Evolutionary conservation across 2,113 vertebrate species (phyloP).

Genomic region (Hucho hucho): DNA sequence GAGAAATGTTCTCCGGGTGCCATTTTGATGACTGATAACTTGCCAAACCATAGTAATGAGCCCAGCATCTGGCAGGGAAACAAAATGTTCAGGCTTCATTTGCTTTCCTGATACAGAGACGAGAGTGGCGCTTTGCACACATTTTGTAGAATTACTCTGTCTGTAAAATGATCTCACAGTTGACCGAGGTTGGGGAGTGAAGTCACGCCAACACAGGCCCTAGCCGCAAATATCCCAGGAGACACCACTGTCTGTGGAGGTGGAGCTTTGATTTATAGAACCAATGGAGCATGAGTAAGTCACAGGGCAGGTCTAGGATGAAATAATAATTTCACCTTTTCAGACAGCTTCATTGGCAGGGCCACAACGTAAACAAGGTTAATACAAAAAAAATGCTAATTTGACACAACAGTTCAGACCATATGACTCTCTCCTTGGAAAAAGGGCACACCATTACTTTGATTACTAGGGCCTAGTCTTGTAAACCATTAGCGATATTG

Average conservation of each 20-base stretch:
- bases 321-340: conserved; percentile 35
- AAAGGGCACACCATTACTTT: conserved; percentile 8
- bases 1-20: conserved; percentile 25
- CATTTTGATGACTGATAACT: conserved; percentile 35
- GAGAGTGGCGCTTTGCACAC: conserved; percentile 5
- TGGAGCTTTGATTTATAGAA: conserved; percentile 43
- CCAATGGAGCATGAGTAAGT: conserved; percentile 24
- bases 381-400: conserved; percentile 1
- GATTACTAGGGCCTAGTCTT: not conserved
- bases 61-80: conserved; percentile 34
- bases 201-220: conserved; percentile 27
- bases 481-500: conserved; percentile 9
- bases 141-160: conserved; percentile 26
- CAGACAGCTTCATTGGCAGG: conserved; percentile 23
- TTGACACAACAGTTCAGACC: not conserved
- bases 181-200: conserved; percentile 26
- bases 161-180: conserved; percentile 17
- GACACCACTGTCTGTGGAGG: conserved; percentile 30
- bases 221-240: conserved; percentile 14
- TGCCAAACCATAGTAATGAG: conserved; percentile 31
- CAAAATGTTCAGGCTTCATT: conserved; percentile 31
- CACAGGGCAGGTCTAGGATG: conserved; percentile 29
- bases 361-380: conserved; percentile 28
- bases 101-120: conserved; percentile 9
- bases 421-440: not conserved